Percentiles rank a stretch among this genome's conserved stretches.
These are phyloP conservation scores for Drosophila quadrilineata DNA, from an alignment of 1,140 invertebrate genomes.

Conservation along the genomic window DNA sequence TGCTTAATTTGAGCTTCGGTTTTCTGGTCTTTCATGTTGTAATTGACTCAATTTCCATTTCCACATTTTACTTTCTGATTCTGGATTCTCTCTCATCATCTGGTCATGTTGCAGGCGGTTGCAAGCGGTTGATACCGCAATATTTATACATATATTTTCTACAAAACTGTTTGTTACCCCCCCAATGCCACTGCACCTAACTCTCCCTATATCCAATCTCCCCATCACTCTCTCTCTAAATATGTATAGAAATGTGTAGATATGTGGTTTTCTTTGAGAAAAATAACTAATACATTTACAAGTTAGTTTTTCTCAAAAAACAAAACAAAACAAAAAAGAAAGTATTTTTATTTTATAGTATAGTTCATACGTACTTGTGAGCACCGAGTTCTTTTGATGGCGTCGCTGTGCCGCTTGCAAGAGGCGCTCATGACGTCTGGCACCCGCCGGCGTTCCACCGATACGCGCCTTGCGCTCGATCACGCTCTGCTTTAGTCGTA, in stretches of 20 bases:
- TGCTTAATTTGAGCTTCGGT: no score
- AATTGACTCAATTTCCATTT: slow-evolving; percentile 27
- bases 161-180: no score
- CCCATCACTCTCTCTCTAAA: background rate
- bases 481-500: slow-evolving; percentile 97
- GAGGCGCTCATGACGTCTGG: slow-evolving; percentile 90
- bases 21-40: slow-evolving; percentile 6
- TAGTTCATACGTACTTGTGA: slow-evolving; percentile 89
- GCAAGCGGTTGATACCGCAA: slow-evolving; percentile 17
- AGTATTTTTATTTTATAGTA: no score
- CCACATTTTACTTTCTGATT: slow-evolving; percentile 10
- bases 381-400: slow-evolving; percentile 86
- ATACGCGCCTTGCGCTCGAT: slow-evolving; percentile 91
- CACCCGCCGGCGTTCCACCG: slow-evolving; percentile 91
- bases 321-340: no score
- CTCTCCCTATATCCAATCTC: background rate
- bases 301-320: no score
- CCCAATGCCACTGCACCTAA: no score
- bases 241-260: slow-evolving; percentile 3
- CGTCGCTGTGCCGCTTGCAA: slow-evolving; percentile 87
- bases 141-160: no score
- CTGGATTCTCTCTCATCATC: background rate
- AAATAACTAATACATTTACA: no score
- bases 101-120: slow-evolving; percentile 17
- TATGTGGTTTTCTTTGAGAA: slow-evolving; percentile 23